A percentile compares a stretch with the other conserved stretches of the same genome.
These are phyloP conservation scores for Semicossyphus pulcher DNA, from an alignment of 2,113 vertebrate species.

Conservation along the genomic window DNA sequence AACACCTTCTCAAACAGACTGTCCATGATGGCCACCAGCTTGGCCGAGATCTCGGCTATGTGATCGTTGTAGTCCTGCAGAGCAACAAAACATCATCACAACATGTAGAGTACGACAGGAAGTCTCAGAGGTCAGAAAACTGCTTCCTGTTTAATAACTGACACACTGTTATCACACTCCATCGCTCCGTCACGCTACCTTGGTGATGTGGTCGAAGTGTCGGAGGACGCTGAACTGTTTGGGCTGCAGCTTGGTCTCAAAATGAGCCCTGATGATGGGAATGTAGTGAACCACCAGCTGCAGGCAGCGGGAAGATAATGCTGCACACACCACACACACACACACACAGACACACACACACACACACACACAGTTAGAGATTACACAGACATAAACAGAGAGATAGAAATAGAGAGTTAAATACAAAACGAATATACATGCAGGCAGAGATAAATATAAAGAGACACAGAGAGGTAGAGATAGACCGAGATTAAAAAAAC, in stretches of 20 bases:
- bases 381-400: too few species aligned
- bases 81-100: too few species aligned
- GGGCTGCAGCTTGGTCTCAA: slow-evolving; percentile 93
- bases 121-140: too few species aligned
- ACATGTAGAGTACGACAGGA: too few species aligned
- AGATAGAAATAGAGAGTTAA: too few species aligned
- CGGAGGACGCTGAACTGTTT: slow-evolving; percentile 95
- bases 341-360: slow-evolving; percentile 15
- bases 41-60: slow-evolving; percentile 95
- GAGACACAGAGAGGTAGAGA: too few species aligned
- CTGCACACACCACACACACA: slow-evolving; percentile 77
- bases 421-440: background rate
- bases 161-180: too few species aligned
- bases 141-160: too few species aligned
- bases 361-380: too few species aligned
- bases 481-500: too few species aligned
- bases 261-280: slow-evolving; percentile 94
- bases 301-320: slow-evolving; percentile 94
- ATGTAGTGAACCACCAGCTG: slow-evolving; percentile 98
- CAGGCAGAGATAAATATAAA: too few species aligned
- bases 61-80: slow-evolving; percentile 97
- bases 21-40: slow-evolving; percentile 99
- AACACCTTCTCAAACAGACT: slow-evolving; percentile 95
- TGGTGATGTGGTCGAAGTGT: slow-evolving; percentile 98
- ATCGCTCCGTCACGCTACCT: too few species aligned